These are phyloP conservation scores for Nyctibius bracteatus DNA, from an alignment of 2,113 vertebrate species.

Conservation along the genomic window DNA sequence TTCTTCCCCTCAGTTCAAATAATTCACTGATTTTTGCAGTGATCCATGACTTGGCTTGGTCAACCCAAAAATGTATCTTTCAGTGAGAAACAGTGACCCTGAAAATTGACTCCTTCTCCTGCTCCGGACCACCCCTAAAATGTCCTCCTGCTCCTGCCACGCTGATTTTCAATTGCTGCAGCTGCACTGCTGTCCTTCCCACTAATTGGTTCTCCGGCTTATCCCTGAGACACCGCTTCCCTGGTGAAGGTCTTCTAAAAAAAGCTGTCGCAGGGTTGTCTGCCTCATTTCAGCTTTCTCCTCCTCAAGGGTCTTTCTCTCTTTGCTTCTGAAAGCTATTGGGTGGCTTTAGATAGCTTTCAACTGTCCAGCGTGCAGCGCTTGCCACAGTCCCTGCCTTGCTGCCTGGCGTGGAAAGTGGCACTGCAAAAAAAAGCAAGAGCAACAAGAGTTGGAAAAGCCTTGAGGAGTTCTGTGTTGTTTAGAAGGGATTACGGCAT, in stretches of 20 bases:
- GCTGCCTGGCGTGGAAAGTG: background rate
- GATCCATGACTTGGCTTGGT: background rate
- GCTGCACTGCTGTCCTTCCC: background rate
- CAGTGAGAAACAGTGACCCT: background rate
- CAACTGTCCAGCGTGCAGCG: accelerated
- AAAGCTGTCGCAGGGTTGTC: background rate
- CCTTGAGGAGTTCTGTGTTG: background rate
- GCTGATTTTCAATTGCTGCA: background rate
- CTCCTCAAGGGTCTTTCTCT: background rate
- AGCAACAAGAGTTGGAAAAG: background rate
- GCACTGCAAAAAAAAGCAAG: background rate
- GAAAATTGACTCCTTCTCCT: background rate
- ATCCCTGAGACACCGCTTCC: background rate
- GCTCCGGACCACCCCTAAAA: background rate
- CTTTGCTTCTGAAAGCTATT: background rate
- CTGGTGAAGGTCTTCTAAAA: background rate
- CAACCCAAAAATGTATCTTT: background rate
- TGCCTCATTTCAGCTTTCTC: background rate
- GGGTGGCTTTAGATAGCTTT: background rate
- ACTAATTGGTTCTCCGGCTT: background rate
- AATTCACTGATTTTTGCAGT: background rate
- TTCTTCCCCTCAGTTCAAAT: background rate
- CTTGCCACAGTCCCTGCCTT: background rate
- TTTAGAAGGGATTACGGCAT: background rate
- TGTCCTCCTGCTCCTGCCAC: background rate